Percentiles rank a stretch among this genome's conserved stretches.
These are phyloP conservation scores for Drosophila nigricruria DNA, from an alignment of 2,888 invertebrate species.

Conservation along the genomic window DNA sequence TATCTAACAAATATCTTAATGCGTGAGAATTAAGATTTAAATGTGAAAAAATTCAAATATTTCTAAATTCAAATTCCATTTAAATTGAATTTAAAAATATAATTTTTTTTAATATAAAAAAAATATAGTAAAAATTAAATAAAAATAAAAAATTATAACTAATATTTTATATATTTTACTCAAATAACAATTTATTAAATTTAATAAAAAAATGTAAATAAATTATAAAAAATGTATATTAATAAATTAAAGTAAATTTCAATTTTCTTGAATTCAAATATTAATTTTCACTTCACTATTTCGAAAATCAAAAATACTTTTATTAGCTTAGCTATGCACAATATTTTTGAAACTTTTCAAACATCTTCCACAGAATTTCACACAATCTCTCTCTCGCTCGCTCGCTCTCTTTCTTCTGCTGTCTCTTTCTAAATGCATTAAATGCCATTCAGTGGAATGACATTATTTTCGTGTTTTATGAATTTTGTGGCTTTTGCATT, in stretches of 20 bases:
- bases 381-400: not conserved
- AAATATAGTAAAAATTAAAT: no score
- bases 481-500: constrained; percentile 62
- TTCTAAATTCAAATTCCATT: no score
- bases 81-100: no score
- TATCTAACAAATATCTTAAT: constrained; percentile 17
- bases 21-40: not conserved
- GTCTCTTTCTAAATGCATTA: constrained; percentile 28
- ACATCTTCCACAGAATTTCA: not conserved
- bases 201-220: no score
- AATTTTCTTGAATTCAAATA: no score
- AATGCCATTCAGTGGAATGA: constrained; percentile 50
- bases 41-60: no score
- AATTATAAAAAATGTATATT: no score
- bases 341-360: constrained; percentile 1
- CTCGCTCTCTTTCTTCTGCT: not conserved
- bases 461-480: constrained; percentile 67
- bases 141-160: no score
- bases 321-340: not conserved
- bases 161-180: no score
- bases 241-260: no score
- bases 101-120: no score
- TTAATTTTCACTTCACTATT: not conserved
- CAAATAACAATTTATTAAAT: no score
- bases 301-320: not conserved